These are phyloP conservation scores for Ursus arctos DNA, from an alignment of 2,113 vertebrate genomes.

Conservation along the genomic window DNA sequence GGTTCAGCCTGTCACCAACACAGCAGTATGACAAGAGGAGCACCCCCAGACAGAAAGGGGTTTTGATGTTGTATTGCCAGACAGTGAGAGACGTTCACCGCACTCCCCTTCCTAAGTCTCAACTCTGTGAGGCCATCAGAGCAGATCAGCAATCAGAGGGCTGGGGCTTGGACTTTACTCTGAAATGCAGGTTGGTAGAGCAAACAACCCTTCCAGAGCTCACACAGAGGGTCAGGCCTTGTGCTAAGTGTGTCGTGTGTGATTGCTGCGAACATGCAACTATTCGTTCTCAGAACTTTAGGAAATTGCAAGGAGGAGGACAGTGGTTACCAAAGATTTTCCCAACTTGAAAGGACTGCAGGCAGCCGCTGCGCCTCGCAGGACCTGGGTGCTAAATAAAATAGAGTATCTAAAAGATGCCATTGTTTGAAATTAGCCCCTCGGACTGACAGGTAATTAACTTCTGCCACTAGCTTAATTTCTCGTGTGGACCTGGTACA, in stretches of 20 bases:
- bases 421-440: conserved; percentile 79
- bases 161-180: background rate
- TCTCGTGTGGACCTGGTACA: conserved; percentile 75
- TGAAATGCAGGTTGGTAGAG: background rate
- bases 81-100: background rate
- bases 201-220: background rate
- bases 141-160: background rate
- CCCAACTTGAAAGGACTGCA: background rate
- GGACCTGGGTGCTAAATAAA: conserved; percentile 77
- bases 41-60: background rate
- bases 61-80: background rate
- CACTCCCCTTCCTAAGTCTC: background rate
- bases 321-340: background rate
- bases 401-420: conserved; percentile 73
- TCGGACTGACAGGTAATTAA: conserved; percentile 83
- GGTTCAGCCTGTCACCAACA: background rate
- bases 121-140: background rate
- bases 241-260: background rate
- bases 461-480: conserved; percentile 79
- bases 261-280: too few species aligned
- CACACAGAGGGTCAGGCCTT: background rate
- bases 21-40: background rate
- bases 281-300: background rate
- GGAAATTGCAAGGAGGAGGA: background rate
- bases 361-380: background rate